Percentiles rank a stretch among this genome's conserved stretches.
These are phyloP conservation scores for Notarius quadriscutis DNA, from an alignment of 2,113 vertebrate genomes.

Conservation along the genomic window DNA sequence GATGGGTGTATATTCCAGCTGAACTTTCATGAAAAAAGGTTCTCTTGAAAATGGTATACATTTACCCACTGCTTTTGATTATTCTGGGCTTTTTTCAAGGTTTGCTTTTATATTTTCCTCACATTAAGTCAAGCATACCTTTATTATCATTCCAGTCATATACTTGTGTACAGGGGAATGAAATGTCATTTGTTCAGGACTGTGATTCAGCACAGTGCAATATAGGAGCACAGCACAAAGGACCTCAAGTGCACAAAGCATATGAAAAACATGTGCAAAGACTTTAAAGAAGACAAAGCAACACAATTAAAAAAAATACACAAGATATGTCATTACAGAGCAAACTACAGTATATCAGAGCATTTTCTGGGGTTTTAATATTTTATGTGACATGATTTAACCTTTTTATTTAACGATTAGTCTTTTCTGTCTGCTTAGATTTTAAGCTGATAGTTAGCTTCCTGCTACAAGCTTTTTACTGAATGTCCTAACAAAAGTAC, in stretches of 20 bases:
- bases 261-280: neutral
- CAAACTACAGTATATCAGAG: neutral
- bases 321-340: neutral
- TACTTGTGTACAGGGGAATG: conserved; percentile 4
- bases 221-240: neutral
- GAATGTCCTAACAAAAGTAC: neutral
- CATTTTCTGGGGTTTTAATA: neutral
- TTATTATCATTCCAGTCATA: conserved; percentile 11
- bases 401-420: neutral
- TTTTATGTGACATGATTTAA: neutral
- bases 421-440: neutral
- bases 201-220: neutral
- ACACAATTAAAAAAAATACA: neutral
- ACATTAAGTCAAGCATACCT: neutral
- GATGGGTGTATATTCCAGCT: neutral
- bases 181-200: conserved; percentile 4
- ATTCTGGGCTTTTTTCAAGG: neutral
- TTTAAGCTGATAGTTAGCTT: neutral
- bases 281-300: neutral
- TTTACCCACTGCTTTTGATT: neutral
- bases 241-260: neutral
- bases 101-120: conserved; percentile 5
- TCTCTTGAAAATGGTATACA: neutral
- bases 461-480: neutral
- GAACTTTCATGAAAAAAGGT: neutral